Conservation (phyloP, 2,797 vertebrate species). For the Coranthus polyacanthus region DNA sequence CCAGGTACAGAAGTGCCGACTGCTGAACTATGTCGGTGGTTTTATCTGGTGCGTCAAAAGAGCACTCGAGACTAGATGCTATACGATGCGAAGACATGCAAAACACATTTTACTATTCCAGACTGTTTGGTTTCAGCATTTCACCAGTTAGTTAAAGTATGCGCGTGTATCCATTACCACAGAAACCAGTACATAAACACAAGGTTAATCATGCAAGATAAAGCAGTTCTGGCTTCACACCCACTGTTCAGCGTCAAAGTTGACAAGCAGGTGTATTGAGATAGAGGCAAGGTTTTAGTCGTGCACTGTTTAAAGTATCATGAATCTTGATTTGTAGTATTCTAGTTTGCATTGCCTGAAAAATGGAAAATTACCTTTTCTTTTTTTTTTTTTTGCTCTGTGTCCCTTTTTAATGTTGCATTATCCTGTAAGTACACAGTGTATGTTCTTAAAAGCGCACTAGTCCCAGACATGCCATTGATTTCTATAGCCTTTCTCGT, state of each 20-base stretch:
- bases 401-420: conserved; percentile 11
- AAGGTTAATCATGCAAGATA: conserved; percentile 33
- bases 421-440: conserved; percentile 40
- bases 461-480: conserved; percentile 57
- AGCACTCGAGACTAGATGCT: neutral
- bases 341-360: conserved; percentile 36
- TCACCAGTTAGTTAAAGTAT: conserved; percentile 11
- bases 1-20: neutral
- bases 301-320: conserved; percentile 29
- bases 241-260: conserved; percentile 8
- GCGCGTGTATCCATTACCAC: conserved; percentile 15
- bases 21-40: neutral
- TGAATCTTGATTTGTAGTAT: conserved; percentile 58
- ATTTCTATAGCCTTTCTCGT: conserved; percentile 71
- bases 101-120: neutral
- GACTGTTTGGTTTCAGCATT: conserved; percentile 18
- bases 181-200: conserved; percentile 12
- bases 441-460: conserved; percentile 40
- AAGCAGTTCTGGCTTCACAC: conserved; percentile 17
- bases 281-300: conserved; percentile 14
- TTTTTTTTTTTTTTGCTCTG: neutral
- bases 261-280: conserved; percentile 29
- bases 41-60: neutral
- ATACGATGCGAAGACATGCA: neutral
- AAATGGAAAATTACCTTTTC: no score